Evolutionary conservation across 2,113 vertebrate genomes (phyloP), one percentile per base, ranked within the genome.

Genomic region (Rattus rattus): DNA sequence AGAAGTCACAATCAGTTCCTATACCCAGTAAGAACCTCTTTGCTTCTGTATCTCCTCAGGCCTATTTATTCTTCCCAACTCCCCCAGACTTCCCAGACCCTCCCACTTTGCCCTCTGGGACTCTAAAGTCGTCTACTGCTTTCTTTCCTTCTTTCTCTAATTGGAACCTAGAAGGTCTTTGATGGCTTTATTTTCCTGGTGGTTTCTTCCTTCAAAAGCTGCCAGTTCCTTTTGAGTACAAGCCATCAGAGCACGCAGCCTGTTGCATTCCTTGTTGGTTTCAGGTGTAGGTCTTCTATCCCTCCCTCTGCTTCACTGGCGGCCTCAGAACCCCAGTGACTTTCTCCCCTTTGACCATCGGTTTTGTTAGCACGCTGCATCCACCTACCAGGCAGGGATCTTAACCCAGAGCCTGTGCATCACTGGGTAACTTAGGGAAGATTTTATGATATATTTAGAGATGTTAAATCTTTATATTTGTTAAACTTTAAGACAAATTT

Each of bases 171-270:
- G 30, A 33, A 87, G 39, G 95, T 89, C 83, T 98, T 98, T 97
- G 96, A 96, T 94, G 86, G 65, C 54, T 97, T 96, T 95, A 87
- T 92, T 96, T 95, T 91, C 87, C 89, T 94, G 72, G 95, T 95
- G 65, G 89, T 61, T 87, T 90, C 84, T 94, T 94, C 52, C 96
- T 95, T 97, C 96, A 97, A 95, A 97, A 75, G 89, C 88, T 88
- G 72, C 47, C 49, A 79, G 91, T 47, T 94, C 70, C 92, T 97
- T 94, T 96, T 94, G 81, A 92, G 22, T 65, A 79, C 20, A 54
- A 39, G 59, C 94, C 63, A 39, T 79, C 84, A 88, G 76, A 95
- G 76, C 49, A 2, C 39, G 67, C 52, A 88, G 30, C 88, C 84
- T 96, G 72, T 87, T 92, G 67, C n/a, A 54, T 24, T 96, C 84